Conservation (phyloP, 2,888 invertebrate genomes). For the Synergus itoensis region DNA sequence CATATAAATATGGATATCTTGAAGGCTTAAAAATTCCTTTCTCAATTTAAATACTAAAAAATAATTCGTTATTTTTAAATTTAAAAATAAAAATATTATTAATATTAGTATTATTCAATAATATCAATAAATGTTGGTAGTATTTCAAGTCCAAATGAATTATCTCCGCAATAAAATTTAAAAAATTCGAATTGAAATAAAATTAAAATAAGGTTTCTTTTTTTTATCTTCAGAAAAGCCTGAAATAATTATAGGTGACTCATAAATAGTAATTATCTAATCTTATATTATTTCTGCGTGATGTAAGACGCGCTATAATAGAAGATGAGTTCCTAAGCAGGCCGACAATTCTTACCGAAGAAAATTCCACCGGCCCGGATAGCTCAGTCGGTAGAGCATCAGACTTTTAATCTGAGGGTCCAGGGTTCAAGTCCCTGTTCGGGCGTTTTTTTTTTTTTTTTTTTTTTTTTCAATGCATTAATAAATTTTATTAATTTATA, state of each 20-base stretch:
- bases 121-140: too few relatives aligned
- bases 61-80: too few relatives aligned
- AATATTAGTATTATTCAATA: too few relatives aligned
- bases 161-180: too few relatives aligned
- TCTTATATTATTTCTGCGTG: not conserved
- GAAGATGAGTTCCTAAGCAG: not conserved
- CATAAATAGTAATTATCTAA: not conserved
- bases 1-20: too few relatives aligned
- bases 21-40: too few relatives aligned
- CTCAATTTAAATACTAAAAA: too few relatives aligned
- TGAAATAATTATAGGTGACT: not conserved
- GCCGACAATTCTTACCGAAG: not conserved
- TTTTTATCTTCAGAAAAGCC: too few relatives aligned
- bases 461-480: constrained; percentile 45
- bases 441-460: constrained; percentile 67
- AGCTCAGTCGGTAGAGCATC: constrained; percentile 78
- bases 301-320: not conserved
- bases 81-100: too few relatives aligned
- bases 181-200: too few relatives aligned
- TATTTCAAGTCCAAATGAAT: too few relatives aligned
- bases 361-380: constrained; percentile 63
- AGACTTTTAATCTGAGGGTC: constrained; percentile 78
- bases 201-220: too few relatives aligned
- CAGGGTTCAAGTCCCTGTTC: constrained; percentile 78
- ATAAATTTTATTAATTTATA: not conserved